Evolutionary conservation across 2,113 vertebrate species (phyloP).

Genomic region (Ammodytes dubius): DNA sequence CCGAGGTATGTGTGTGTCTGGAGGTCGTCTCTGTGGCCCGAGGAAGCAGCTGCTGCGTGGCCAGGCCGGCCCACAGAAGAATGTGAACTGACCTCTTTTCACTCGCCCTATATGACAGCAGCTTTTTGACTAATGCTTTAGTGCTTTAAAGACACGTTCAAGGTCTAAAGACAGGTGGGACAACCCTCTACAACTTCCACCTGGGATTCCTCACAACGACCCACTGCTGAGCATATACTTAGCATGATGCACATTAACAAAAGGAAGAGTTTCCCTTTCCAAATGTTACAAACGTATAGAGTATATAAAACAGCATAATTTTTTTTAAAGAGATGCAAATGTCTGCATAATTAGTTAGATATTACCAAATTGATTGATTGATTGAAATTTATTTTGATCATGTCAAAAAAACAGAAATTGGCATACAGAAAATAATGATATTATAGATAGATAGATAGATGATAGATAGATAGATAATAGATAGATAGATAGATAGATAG

Average conservation of each 20-base stretch:
- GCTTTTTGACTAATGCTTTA: constrained; percentile 37
- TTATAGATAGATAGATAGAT: too few species aligned
- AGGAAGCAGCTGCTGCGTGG: constrained; percentile 78
- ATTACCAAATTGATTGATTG: too few species aligned
- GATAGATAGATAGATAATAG: too few species aligned
- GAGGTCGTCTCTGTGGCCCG: constrained; percentile 65
- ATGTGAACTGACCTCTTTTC: constrained; percentile 75
- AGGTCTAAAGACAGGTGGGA: constrained; percentile 62
- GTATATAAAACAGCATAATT: too few species aligned
- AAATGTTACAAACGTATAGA: not conserved
- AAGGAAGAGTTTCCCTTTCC: not conserved
- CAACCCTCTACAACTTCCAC: constrained; percentile 25
- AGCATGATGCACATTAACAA: not conserved
- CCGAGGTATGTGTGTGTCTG: constrained; percentile 56
- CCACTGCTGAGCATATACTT: not conserved
- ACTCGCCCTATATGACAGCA: constrained; percentile 11
- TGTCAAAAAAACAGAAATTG: too few species aligned
- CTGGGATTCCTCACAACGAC: constrained; percentile 25
- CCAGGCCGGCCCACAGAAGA: constrained; percentile 59
- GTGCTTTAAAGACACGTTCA: constrained; percentile 17
- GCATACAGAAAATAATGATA: too few species aligned
- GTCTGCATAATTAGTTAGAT: too few species aligned
- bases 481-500: too few species aligned
- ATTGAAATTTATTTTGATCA: too few species aligned
- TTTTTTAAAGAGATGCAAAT: too few species aligned